These are phyloP conservation scores for Andrena bucephala DNA, from an alignment of 2,888 invertebrate genomes.

Conservation along the genomic window DNA sequence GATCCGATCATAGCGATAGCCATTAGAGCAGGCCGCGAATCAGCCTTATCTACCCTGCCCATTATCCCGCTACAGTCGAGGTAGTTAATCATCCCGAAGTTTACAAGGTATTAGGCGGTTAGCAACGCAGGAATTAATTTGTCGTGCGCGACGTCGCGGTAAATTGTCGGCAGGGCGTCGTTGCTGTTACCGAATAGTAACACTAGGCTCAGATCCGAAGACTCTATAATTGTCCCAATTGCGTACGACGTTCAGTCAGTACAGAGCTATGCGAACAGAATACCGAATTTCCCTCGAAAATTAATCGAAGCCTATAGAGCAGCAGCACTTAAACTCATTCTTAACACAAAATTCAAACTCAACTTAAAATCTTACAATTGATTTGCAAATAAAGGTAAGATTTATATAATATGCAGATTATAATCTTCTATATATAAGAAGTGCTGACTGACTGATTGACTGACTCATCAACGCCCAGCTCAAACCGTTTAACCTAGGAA, in stretches of 20 bases:
- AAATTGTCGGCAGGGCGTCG: slow-evolving; percentile 77
- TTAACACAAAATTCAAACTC: too few species aligned
- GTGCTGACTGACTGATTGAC: too few species aligned
- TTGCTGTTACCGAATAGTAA: slow-evolving; percentile 60
- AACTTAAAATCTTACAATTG: too few species aligned
- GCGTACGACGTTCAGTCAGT: slow-evolving; percentile 35
- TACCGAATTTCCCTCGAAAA: neutral
- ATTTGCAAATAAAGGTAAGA: too few species aligned
- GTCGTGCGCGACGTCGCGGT: slow-evolving; percentile 82
- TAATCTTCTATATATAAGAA: too few species aligned
- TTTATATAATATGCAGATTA: too few species aligned
- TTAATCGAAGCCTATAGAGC: neutral
- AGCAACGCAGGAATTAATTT: slow-evolving; percentile 81
- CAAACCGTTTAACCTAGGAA: too few species aligned
- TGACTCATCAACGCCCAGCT: too few species aligned
- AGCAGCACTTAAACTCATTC: too few species aligned
- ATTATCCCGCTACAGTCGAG: slow-evolving; percentile 73
- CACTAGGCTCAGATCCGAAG: slow-evolving; percentile 46
- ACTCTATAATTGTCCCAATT: slow-evolving; percentile 47
- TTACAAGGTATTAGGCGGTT: slow-evolving; percentile 80
- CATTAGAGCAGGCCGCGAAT: slow-evolving; percentile 53
- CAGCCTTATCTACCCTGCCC: slow-evolving; percentile 70
- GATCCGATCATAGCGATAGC: slow-evolving; percentile 29
- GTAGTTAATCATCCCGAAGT: slow-evolving; percentile 80
- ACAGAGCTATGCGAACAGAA: neutral